Base-by-base conservation (phyloP, 2,888 invertebrate species). In the Orchestes rusci region DNA sequence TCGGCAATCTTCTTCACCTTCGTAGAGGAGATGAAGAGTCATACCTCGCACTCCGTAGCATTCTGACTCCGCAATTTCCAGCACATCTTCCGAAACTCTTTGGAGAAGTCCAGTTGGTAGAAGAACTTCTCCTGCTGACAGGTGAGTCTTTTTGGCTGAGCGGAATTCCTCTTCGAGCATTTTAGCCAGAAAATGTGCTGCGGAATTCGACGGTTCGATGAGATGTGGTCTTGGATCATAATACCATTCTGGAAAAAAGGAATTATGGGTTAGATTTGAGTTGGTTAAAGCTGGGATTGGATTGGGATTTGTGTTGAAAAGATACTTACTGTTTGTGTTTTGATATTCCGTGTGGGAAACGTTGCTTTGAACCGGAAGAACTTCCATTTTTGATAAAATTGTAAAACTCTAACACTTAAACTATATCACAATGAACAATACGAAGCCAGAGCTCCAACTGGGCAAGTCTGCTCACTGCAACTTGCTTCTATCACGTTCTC, bases 21-120 rank as follows among this genome's bases (percentile, higher is more conserved):
- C 84, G 58, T 88, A 84, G 66, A 85, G 83, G 43, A 91, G 81
- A 67, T 83, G 86, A 48, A 91, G 74, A 12, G 84, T 84, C 63
- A 89, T 88, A 29, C 91, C 91, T 56, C 87, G 72, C 28, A 91
- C 77, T 43, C 92, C 92, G 70, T 89, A 92, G 13, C 91, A 89
- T 69, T 93, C 92, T 31, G 82, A 80, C 62, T 90, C 88, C 2
- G 91, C 86, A 70, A 86, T 79, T 44, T 78, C 76, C 43, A 91
- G 74, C 48, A 89, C 82, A 65, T 89, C 84, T 54, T 80, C 74
- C 34, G 91, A 81, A 50, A 91, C 84, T 54, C 84, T 74, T 52
- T 82, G 79, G 44, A 89, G 76, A 52, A 91, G 77, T 66, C 87
- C 86, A 39, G 83, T 82, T 27, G 91, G 91, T 56, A 92, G 73